phyloP scores from a whole-genome alignment of 2,888 invertebrate species.

The Ochropleura plecta region DNA sequence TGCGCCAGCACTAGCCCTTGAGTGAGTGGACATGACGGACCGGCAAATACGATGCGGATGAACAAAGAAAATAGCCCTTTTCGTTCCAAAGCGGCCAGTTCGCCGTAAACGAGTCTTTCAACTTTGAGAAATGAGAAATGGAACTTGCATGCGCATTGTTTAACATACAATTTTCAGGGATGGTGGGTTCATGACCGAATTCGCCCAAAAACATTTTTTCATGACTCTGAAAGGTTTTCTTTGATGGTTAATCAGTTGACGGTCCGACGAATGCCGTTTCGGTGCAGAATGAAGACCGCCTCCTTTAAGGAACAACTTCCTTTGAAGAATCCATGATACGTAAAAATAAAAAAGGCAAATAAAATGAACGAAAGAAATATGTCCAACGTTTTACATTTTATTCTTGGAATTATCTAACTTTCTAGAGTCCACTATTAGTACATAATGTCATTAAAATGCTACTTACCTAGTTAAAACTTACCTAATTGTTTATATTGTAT shows the following conservation, averaged over 20 bases:
- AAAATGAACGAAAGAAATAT: slow-evolving; percentile 23
- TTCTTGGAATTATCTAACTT: neutral
- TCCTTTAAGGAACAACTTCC: slow-evolving; percentile 80
- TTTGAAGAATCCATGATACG: slow-evolving; percentile 70
- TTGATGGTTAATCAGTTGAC: slow-evolving; percentile 82
- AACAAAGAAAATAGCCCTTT: slow-evolving; percentile 73
- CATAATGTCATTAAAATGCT: slow-evolving; percentile 19
- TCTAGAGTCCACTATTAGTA: neutral
- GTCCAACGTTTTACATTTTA: slow-evolving; percentile 9
- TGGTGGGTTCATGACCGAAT: slow-evolving; percentile 16
- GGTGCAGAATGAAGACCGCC: slow-evolving; percentile 60
- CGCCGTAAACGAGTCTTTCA: slow-evolving; percentile 50
- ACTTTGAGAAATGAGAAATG: slow-evolving; percentile 52
- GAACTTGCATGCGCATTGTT: slow-evolving; percentile 60
- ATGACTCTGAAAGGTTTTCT: slow-evolving; percentile 77
- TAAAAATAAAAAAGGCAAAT: slow-evolving; percentile 52
- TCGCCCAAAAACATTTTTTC: slow-evolving; percentile 68
- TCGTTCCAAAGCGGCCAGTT: slow-evolving; percentile 35
- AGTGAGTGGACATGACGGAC: slow-evolving; percentile 78
- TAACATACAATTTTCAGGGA: slow-evolving; percentile 67
- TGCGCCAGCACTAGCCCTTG: slow-evolving; percentile 70
- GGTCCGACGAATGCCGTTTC: slow-evolving; percentile 60
- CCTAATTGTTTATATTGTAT: no score
- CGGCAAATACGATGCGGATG: slow-evolving; percentile 73
- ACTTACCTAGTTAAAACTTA: neutral